Conservation (phyloP, 2,888 invertebrate species). For the Dryomyza anilis region DNA sequence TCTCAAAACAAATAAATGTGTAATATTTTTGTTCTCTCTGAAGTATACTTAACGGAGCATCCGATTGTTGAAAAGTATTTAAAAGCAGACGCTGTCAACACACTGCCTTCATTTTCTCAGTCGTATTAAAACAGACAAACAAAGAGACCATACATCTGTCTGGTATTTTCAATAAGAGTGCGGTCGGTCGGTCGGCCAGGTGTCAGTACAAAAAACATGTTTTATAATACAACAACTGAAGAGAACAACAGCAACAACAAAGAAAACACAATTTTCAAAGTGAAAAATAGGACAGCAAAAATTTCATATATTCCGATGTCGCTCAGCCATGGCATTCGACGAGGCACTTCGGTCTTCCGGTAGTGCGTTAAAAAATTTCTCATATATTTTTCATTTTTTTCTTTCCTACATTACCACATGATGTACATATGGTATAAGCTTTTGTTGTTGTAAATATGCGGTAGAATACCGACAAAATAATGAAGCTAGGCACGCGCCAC, state of each 20-base stretch:
- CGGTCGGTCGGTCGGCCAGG: no score
- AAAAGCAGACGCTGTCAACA: no score
- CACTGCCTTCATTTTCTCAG: background rate
- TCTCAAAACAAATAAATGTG: no score
- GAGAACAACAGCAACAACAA: background rate
- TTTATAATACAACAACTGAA: slow-evolving; percentile 43
- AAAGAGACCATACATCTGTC: background rate
- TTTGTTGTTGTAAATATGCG: background rate
- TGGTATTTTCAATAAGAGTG: slow-evolving; percentile 22
- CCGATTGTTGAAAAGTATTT: no score
- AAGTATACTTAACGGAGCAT: no score
- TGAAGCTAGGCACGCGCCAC: background rate
- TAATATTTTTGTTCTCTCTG: no score
- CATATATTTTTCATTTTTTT: background rate
- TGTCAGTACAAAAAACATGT: slow-evolving; percentile 52
- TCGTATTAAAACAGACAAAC: background rate
- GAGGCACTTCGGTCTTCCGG: background rate
- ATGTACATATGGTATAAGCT: background rate
- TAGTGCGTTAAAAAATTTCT: background rate
- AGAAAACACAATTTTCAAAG: no score
- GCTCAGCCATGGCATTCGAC: background rate
- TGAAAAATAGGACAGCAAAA: background rate
- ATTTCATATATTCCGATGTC: background rate
- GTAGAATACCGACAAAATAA: background rate
- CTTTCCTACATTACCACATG: background rate